phyloP scores from a whole-genome alignment of 2,113 vertebrate genomes.

The Pterocles burchelli region DNA sequence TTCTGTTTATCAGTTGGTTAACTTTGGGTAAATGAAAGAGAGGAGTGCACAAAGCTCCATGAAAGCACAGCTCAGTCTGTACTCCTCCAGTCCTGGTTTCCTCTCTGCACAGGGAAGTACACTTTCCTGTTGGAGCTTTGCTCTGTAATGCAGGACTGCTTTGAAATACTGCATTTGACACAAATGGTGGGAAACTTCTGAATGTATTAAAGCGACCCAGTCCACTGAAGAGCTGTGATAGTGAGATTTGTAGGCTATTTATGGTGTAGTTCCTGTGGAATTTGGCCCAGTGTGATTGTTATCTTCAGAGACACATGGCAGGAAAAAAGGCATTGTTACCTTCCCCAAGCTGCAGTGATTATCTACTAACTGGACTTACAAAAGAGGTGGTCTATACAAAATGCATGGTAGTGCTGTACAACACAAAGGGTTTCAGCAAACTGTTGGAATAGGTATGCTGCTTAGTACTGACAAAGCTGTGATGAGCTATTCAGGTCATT shows the following conservation, averaged over 20 bases:
- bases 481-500: background rate
- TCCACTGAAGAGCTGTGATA: background rate
- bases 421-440: background rate
- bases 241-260: background rate
- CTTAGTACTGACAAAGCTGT: background rate
- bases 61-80: background rate
- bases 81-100: background rate
- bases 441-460: background rate
- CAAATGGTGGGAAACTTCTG: background rate
- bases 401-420: fast-evolving
- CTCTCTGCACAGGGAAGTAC: background rate
- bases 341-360: background rate
- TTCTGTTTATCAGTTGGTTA: conserved; percentile 46
- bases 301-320: background rate
- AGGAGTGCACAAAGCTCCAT: background rate
- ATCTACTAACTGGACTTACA: background rate
- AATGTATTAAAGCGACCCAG: background rate
- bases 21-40: conserved; percentile 19
- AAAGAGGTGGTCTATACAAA: background rate
- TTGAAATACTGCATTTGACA: conserved; percentile 38
- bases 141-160: background rate
- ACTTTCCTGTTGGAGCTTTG: background rate
- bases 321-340: background rate
- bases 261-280: background rate
- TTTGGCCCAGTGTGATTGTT: conserved; percentile 11